Percentiles rank a stretch among this genome's conserved stretches.
Evolutionary conservation across 2,888 invertebrate species (phyloP).

Genomic region (Idaea aversata): DNA sequence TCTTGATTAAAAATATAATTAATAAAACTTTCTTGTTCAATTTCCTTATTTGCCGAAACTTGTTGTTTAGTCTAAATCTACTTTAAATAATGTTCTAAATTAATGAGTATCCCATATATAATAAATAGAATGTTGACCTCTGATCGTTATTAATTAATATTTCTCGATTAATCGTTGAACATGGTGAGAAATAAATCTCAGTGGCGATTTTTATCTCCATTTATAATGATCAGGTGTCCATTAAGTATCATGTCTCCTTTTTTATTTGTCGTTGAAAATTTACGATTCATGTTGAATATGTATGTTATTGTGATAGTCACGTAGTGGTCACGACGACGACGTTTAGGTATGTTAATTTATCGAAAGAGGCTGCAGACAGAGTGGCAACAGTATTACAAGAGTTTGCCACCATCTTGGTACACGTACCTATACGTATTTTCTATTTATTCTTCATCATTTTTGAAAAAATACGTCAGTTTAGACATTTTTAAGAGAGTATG

Average conservation of each 20-base stretch:
- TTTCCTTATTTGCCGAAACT: conserved; percentile 21
- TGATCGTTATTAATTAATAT: conserved; percentile 58
- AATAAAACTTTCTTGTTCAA: conserved; percentile 7
- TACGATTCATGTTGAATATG: conserved; percentile 56
- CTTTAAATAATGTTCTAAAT: conserved; percentile 11
- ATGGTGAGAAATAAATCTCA: conserved; percentile 60
- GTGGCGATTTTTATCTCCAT: conserved; percentile 50
- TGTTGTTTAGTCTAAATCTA: conserved; percentile 21
- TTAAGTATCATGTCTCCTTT: conserved; percentile 41
- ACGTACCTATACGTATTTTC: conserved; percentile 23
- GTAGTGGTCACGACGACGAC: conserved; percentile 50
- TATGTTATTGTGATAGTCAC: conserved; percentile 55
- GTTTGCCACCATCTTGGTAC: conserved; percentile 22
- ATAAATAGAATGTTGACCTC: conserved; percentile 64
- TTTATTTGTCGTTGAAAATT: conserved; percentile 61
- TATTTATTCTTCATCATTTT: neutral
- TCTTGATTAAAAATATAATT: neutral
- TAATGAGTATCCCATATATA: conserved; percentile 20
- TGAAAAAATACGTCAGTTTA: neutral
- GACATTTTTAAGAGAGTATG: neutral
- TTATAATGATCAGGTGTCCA: conserved; percentile 59
- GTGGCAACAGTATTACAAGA: conserved; percentile 57
- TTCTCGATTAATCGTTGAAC: conserved; percentile 53
- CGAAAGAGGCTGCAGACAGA: conserved; percentile 61
- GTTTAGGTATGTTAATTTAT: conserved; percentile 56